phyloP scores from a whole-genome alignment of 2,113 vertebrate species.

The Synodontis membranacea region DNA sequence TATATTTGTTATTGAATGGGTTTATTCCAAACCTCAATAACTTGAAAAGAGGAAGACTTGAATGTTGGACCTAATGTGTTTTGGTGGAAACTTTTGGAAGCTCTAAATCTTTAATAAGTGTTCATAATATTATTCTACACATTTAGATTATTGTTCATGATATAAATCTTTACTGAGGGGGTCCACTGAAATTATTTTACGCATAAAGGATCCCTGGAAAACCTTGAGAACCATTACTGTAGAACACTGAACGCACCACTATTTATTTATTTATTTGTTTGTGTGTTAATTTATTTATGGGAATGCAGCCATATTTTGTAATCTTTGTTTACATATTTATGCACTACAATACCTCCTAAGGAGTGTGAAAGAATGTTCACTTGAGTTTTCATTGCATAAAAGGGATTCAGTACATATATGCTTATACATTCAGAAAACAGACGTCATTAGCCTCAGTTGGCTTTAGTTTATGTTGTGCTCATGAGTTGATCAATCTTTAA shows the following conservation, averaged over 20 bases:
- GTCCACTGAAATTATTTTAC: not conserved
- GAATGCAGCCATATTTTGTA: constrained; percentile 56
- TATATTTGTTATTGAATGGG: not conserved
- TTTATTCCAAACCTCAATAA: not conserved
- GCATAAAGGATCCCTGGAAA: not conserved
- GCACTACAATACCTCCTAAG: constrained; percentile 45
- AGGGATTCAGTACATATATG: constrained; percentile 6
- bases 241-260: constrained; percentile 42
- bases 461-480: not conserved
- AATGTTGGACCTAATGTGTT: not conserved
- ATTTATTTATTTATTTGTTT: constrained; percentile 58
- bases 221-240: constrained; percentile 25
- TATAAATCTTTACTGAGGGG: not conserved
- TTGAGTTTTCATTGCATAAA: constrained; percentile 28
- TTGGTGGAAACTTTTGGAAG: not conserved
- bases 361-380: constrained; percentile 39
- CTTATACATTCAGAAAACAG: constrained; percentile 6
- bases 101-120: not conserved
- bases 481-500: not conserved
- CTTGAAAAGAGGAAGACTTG: not conserved
- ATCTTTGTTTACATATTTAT: constrained; percentile 54
- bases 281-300: constrained; percentile 54
- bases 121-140: not conserved
- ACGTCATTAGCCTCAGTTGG: not conserved
- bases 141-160: not conserved